A percentile compares a stretch with the other conserved stretches of the same genome.
phyloP scores from a whole-genome alignment of 2,888 invertebrate genomes.

The Willowsia nigromaculata region DNA sequence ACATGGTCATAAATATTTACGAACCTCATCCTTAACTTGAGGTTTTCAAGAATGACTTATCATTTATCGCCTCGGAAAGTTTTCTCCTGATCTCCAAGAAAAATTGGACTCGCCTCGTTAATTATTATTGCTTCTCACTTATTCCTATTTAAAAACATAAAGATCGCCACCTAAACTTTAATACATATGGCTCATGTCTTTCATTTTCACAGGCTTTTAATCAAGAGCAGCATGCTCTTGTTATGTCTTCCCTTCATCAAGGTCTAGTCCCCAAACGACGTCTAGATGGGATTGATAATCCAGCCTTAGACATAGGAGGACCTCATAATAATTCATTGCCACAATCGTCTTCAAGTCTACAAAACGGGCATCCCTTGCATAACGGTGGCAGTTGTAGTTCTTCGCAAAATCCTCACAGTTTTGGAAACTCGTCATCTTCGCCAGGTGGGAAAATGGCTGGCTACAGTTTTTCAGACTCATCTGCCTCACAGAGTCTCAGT shows the following conservation, averaged over 20 bases:
- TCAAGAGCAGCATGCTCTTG: slow-evolving; percentile 74
- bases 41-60: slow-evolving; percentile 8
- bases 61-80: slow-evolving; percentile 1
- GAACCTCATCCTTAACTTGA: not conserved
- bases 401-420: not conserved
- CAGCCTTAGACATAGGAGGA: slow-evolving; percentile 73
- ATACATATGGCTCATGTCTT: not conserved
- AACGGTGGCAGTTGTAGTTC: not conserved
- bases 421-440: not conserved
- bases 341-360: not conserved
- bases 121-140: slow-evolving; percentile 10
- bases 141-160: not conserved
- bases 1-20: not conserved
- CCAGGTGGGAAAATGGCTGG: slow-evolving; percentile 69
- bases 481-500: slow-evolving; percentile 76
- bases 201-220: slow-evolving; percentile 75
- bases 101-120: slow-evolving; percentile 37
- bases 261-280: slow-evolving; percentile 58
- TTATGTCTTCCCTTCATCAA: slow-evolving; percentile 76
- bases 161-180: no score
- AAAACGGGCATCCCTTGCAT: slow-evolving; percentile 57
- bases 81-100: not conserved
- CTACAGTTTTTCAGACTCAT: slow-evolving; percentile 73
- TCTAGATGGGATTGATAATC: slow-evolving; percentile 75
- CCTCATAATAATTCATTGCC: slow-evolving; percentile 29